Evolutionary conservation across 2,113 vertebrate species (phyloP).

Genomic region (Channa maculata): DNA sequence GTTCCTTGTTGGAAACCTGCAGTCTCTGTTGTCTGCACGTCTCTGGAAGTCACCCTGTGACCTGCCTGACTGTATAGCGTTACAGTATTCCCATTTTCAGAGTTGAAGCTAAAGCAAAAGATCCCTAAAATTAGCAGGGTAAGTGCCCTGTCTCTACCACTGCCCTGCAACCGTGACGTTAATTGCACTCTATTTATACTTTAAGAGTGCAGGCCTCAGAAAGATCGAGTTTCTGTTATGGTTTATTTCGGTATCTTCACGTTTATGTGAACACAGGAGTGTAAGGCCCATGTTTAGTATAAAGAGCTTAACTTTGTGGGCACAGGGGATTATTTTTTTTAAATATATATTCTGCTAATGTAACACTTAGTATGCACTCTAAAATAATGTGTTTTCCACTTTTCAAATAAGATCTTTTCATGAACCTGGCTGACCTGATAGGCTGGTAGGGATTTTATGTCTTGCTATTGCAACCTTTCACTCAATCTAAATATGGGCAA

Average conservation of each 20-base stretch:
- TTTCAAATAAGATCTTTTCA: conserved; percentile 19
- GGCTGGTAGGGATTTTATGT: conserved; percentile 3
- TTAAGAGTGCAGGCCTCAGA: conserved; percentile 61
- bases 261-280: conserved; percentile 37
- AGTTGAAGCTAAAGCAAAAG: conserved; percentile 70
- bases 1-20: conserved; percentile 39
- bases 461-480: conserved; percentile 9
- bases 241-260: conserved; percentile 58
- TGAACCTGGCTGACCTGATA: not conserved
- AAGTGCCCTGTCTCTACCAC: conserved; percentile 70
- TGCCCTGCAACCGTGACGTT: conserved; percentile 77
- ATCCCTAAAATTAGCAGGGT: conserved; percentile 79
- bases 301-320: conserved; percentile 27
- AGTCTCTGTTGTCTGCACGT: conserved; percentile 31
- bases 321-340: conserved; percentile 10
- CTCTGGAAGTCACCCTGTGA: conserved; percentile 51
- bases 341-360: conserved; percentile 9
- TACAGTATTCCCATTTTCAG: conserved; percentile 75
- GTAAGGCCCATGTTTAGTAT: conserved; percentile 27
- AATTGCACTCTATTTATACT: conserved; percentile 82
- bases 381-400: not conserved
- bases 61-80: conserved; percentile 60
- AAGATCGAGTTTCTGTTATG: conserved; percentile 81
- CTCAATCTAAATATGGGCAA: conserved; percentile 27
- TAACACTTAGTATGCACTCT: not conserved